A percentile compares a stretch with the other conserved stretches of the same genome.
Conservation (phyloP, 2,113 vertebrate genomes). For the Phoenicopterus ruber region DNA sequence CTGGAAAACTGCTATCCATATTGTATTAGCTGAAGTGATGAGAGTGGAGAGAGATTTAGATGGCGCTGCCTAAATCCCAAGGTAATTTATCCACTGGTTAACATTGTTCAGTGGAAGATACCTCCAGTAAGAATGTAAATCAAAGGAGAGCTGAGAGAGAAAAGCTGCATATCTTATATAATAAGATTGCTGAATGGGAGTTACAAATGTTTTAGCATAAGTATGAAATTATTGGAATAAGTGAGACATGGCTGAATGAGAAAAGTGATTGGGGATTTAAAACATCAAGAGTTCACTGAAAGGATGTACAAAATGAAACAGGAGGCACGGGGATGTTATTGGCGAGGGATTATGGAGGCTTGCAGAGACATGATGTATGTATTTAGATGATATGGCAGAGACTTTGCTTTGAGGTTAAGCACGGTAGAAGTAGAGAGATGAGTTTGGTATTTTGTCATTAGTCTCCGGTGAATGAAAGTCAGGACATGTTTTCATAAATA, state of each 20-base stretch:
- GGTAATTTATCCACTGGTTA: constrained; percentile 3
- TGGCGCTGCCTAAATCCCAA: not conserved
- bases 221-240: not conserved
- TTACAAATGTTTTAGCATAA: constrained; percentile 27
- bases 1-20: not conserved
- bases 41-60: constrained; percentile 5
- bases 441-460: not conserved
- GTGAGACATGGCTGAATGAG: not conserved
- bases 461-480: not conserved
- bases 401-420: not conserved
- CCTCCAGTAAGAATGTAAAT: constrained; percentile 8
- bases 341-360: not conserved
- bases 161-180: not conserved
- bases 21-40: not conserved
- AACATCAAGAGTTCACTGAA: not conserved
- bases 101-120: not conserved
- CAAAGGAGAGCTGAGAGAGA: not conserved
- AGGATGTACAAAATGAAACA: not conserved
- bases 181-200: not conserved
- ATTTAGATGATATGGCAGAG: not conserved
- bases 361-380: not conserved
- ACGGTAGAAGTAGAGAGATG: not conserved
- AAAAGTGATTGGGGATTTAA: constrained; percentile 17
- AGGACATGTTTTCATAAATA: not conserved
- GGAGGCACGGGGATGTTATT: not conserved